phyloP scores from a whole-genome alignment of 2,888 invertebrate genomes.

The Hydroisotoma schaefferi region DNA sequence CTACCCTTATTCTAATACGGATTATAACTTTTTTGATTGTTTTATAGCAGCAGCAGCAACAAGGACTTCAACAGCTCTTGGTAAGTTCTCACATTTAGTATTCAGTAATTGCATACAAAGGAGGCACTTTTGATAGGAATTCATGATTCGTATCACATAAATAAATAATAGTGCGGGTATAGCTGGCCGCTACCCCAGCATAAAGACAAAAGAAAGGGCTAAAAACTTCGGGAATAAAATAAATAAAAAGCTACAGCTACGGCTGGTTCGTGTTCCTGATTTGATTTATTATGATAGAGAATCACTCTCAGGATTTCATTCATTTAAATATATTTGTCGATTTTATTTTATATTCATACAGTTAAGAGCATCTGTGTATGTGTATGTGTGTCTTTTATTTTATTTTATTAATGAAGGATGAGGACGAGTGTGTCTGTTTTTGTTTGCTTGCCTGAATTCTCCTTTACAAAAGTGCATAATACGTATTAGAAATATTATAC shows the following conservation, averaged over 20 bases:
- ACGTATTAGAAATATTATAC: too few relatives aligned
- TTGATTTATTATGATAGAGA: slow-evolving; percentile 9
- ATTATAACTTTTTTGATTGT: slow-evolving; percentile 15
- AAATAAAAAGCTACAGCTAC: not conserved
- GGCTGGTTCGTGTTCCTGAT: not conserved
- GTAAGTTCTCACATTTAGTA: slow-evolving; percentile 57
- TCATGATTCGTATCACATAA: not conserved
- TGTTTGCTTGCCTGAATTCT: too few relatives aligned
- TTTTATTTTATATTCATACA: slow-evolving; percentile 10
- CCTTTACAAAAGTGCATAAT: too few relatives aligned
- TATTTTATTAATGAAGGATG: too few relatives aligned
- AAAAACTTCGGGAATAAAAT: too few relatives aligned
- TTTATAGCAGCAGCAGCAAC: slow-evolving; percentile 63
- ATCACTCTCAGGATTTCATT: not conserved
- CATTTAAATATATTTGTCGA: not conserved
- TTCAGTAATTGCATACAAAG: not conserved
- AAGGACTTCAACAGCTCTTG: slow-evolving; percentile 86
- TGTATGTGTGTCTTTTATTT: too few relatives aligned
- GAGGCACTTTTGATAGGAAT: not conserved
- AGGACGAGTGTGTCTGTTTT: too few relatives aligned
- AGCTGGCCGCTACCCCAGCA: too few relatives aligned
- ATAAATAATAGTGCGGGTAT: slow-evolving; percentile 3
- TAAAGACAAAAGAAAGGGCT: too few relatives aligned
- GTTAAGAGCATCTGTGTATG: not conserved
- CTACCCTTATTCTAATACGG: not conserved